Evolutionary conservation across 2,888 invertebrate genomes (phyloP).

Genomic region (Eristalis tenax): DNA sequence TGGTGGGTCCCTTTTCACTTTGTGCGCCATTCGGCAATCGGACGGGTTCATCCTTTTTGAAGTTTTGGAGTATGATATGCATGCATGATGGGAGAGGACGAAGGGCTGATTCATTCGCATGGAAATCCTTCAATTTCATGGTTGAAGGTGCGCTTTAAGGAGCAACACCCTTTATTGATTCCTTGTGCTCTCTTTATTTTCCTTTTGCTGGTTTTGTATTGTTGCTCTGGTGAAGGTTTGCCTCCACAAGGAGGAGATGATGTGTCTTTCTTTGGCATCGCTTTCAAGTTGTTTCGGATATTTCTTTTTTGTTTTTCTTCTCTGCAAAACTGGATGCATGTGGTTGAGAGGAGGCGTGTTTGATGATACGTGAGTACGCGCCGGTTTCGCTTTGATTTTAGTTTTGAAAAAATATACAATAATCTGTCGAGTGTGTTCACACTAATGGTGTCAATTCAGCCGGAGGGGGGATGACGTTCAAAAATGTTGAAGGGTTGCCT

Average conservation of each 20-base stretch:
- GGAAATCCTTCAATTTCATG: conserved; percentile 69
- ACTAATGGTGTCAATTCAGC: conserved; percentile 40
- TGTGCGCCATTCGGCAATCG: conserved; percentile 52
- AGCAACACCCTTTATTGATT: conserved; percentile 64
- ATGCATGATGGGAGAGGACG: conserved; percentile 59
- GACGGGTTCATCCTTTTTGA: conserved; percentile 67
- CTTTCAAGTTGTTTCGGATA: not conserved
- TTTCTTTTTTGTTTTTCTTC: not conserved
- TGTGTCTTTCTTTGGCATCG: not conserved
- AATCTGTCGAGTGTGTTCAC: conserved; percentile 19
- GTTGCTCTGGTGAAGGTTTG: not conserved
- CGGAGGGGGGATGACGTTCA: not conserved
- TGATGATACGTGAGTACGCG: conserved; percentile 24
- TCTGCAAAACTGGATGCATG: not conserved
- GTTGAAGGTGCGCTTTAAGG: conserved; percentile 64
- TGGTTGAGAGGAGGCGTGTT: not conserved
- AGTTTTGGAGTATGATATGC: conserved; percentile 68
- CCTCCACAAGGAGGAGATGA: not conserved
- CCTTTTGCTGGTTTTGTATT: not conserved
- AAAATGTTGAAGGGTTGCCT: conserved; percentile 29
- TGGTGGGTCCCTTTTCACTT: conserved; percentile 21
- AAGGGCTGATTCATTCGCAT: conserved; percentile 63
- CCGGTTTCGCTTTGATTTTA: conserved; percentile 48
- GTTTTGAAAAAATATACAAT: conserved; percentile 16
- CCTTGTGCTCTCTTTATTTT: not conserved